phyloP scores from a whole-genome alignment of 1,140 invertebrate species.

The Proales similis region DNA sequence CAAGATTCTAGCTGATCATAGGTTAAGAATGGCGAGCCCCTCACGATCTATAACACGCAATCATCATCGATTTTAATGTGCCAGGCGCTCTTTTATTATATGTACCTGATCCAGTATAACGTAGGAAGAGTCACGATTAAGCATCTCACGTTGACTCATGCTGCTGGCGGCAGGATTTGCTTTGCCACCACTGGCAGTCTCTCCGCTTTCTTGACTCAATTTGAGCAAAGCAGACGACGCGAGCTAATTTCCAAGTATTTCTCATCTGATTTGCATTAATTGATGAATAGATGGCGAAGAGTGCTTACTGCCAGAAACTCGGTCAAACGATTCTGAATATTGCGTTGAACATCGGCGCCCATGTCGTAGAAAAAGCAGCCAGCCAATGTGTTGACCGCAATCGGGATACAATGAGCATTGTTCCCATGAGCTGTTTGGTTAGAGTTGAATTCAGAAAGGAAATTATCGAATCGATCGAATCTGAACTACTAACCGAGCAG shows the following conservation, averaged over 20 bases:
- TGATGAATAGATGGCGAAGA: background rate
- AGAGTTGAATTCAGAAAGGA: conserved; percentile 40
- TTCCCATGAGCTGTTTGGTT: conserved; percentile 68
- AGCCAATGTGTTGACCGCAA: conserved; percentile 85
- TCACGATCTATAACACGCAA: conserved; percentile 63
- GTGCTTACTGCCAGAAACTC: conserved; percentile 79
- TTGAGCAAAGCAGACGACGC: conserved; percentile 87
- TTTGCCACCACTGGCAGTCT: conserved; percentile 47
- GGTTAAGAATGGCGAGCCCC: conserved; percentile 88
- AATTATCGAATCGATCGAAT: conserved; percentile 17
- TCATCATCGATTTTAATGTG: background rate
- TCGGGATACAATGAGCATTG: conserved; percentile 92
- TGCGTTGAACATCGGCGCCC: conserved; percentile 79
- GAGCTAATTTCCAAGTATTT: conserved; percentile 56
- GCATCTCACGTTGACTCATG: conserved; percentile 64
- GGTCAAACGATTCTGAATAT: conserved; percentile 73
- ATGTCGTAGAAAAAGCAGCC: conserved; percentile 88
- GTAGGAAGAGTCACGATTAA: conserved; percentile 90
- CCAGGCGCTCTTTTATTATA: conserved; percentile 6
- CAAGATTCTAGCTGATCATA: conserved; percentile 96
- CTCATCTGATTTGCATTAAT: conserved; percentile 24
- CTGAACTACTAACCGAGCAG: conserved; percentile 62
- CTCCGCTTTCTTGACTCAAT: conserved; percentile 86
- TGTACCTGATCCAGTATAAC: conserved; percentile 72
- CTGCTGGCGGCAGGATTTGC: background rate